Evolutionary conservation across 2,797 vertebrate genomes (phyloP), one percentile per base, ranked within the genome.

Genomic region (Onychomys leucogaster): DNA sequence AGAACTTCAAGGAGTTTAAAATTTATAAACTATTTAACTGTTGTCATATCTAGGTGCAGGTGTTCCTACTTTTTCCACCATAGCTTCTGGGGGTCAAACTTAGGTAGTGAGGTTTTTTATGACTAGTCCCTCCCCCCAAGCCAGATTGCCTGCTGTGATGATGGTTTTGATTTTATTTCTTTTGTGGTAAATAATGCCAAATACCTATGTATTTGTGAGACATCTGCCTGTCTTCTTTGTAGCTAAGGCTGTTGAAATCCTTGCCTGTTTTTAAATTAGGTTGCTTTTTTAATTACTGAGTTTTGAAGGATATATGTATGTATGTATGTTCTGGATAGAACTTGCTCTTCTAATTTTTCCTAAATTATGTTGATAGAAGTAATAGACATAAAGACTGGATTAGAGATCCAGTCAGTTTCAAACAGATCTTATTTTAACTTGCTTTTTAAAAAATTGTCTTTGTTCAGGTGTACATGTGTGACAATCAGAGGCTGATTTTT

Each of bases 81-180:
- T 88, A 52, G 85, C n/a, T 88, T 88, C n/a, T 29, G 49, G 67
- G 49, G 25, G 13, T 52, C 49, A 73, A 27, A 73, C 14, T 41
- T 25, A 71, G 49, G 34, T 37, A 65, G 43, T n/a, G 3, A 73
- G n/a, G 9, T 57, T 86, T 73, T 55, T 25, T 25, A 87, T 83
- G 57, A 61, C 37, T 37, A 27, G 34, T n/a, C 7, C 14, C 2
- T 13, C 25, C 14, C 14, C 23, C 25, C 16, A 55, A 29, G 67
- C 49, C 67, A 57, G 67, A 34, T 57, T 88, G 67, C n/a, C 67
- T 12, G 46, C 21, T 69, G 11, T 86, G 43, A 80, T 29, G 83
- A 23, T 96, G 71, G 57, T 95, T 93, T 93, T 83, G 55, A 71
- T 94, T 88, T 90, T 19, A 75, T 94, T 96, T 96, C 21, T 69